A percentile compares a stretch with the other conserved stretches of the same genome.
phyloP scores from a whole-genome alignment of 1,140 invertebrate species.

The Drosophila mayri region DNA sequence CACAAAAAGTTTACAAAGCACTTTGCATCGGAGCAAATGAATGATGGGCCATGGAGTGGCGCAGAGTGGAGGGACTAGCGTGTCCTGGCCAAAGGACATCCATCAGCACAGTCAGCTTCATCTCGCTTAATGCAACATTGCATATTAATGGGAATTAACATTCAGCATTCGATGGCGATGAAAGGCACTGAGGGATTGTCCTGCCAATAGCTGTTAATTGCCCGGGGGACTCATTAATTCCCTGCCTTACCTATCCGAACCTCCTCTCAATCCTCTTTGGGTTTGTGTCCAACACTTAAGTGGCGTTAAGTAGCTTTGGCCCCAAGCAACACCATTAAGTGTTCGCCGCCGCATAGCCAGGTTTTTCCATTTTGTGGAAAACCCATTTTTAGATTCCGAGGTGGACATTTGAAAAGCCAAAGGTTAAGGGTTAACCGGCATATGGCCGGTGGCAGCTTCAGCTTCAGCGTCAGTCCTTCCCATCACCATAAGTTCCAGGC shows the following conservation, averaged over 20 bases:
- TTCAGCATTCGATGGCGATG: conserved; percentile 7
- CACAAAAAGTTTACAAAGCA: conserved; percentile 66
- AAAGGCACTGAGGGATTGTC: conserved; percentile 8
- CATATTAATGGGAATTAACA: conserved; percentile 43
- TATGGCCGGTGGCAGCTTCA: conserved; percentile 17
- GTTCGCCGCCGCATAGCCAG: background rate
- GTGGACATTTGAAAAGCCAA: conserved; percentile 24
- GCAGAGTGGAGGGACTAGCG: too few relatives aligned
- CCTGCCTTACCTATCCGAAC: background rate
- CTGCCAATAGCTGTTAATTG: conserved; percentile 30
- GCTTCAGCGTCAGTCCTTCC: background rate
- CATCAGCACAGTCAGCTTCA: conserved; percentile 2
- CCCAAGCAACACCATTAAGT: background rate
- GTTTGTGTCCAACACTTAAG: conserved; percentile 4
- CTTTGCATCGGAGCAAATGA: conserved; percentile 26
- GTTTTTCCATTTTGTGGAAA: conserved; percentile 9
- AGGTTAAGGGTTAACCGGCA: conserved; percentile 28
- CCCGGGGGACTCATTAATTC: conserved; percentile 4
- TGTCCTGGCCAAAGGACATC: conserved; percentile 7
- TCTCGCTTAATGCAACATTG: conserved; percentile 26
- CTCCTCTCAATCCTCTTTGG: conserved; percentile 1
- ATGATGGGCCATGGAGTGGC: background rate
- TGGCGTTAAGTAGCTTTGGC: conserved; percentile 24
- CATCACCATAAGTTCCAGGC: conserved; percentile 20
- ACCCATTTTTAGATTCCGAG: conserved; percentile 19